phyloP scores from a whole-genome alignment of 2,888 invertebrate species.

The Lycaena phlaeas region DNA sequence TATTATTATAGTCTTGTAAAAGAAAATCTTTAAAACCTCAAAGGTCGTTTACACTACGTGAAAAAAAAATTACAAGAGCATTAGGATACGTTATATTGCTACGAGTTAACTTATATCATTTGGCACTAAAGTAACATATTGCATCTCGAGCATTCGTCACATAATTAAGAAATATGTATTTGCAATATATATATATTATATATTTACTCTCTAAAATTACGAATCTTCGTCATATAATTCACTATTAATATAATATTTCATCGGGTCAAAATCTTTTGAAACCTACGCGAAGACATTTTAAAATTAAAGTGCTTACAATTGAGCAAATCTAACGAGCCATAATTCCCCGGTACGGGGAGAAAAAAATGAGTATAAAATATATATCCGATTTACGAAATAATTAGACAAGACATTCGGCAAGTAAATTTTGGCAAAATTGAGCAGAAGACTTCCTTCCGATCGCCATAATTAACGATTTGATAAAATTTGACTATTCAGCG shows the following conservation, averaged over 20 bases:
- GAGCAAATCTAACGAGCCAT: slow-evolving; percentile 44
- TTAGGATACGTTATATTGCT: slow-evolving; percentile 70
- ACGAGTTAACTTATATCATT: slow-evolving; percentile 73
- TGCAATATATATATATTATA: slow-evolving; percentile 19
- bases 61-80: slow-evolving; percentile 69
- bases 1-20: slow-evolving; percentile 69
- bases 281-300: slow-evolving; percentile 34
- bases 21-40: slow-evolving; percentile 69
- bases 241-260: slow-evolving; percentile 48
- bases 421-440: slow-evolving; percentile 73
- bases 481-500: slow-evolving; percentile 50
- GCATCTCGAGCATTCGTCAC: slow-evolving; percentile 67
- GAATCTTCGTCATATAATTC: slow-evolving; percentile 39
- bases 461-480: slow-evolving; percentile 51
- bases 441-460: slow-evolving; percentile 66
- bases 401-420: slow-evolving; percentile 65
- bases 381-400: slow-evolving; percentile 33
- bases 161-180: slow-evolving; percentile 48
- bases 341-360: slow-evolving; percentile 18
- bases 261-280: slow-evolving; percentile 41
- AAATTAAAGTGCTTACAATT: slow-evolving; percentile 49
- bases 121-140: slow-evolving; percentile 74
- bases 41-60: slow-evolving; percentile 69
- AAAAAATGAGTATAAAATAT: slow-evolving; percentile 32
- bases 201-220: slow-evolving; percentile 33